Conservation (phyloP, 2,113 vertebrate species). For the Sylvia atricapilla region DNA sequence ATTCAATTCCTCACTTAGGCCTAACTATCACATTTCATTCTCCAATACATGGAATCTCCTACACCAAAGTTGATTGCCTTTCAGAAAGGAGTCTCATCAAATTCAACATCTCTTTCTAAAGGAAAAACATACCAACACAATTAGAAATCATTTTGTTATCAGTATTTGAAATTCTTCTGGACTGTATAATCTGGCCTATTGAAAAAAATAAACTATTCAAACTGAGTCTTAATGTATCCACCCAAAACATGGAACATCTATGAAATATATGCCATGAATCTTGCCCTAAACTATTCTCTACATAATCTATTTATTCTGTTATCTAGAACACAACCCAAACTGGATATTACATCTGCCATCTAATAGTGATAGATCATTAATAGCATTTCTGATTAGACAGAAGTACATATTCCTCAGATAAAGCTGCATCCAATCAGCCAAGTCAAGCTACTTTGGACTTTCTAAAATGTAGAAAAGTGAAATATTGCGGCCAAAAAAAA, state of each 20-base stretch:
- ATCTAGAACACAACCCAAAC: not conserved
- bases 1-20: not conserved
- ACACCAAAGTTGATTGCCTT: not conserved
- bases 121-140: not conserved
- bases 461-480: not conserved
- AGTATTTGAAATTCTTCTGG: not conserved
- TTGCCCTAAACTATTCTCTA: not conserved
- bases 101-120: not conserved
- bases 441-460: not conserved
- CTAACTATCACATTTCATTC: not conserved
- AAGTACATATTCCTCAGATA: not conserved
- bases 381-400: not conserved
- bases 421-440: not conserved
- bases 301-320: not conserved
- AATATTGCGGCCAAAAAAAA: not conserved
- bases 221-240: not conserved
- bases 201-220: not conserved
- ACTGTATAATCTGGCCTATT: not conserved
- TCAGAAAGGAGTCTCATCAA: not conserved
- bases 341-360: not conserved
- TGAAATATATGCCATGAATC: accelerated
- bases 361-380: not conserved
- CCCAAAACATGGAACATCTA: not conserved
- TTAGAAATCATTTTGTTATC: not conserved
- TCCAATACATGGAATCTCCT: not conserved